Conservation (phyloP, 2,113 vertebrate genomes). For the Acrocephalus arundinaceus region DNA sequence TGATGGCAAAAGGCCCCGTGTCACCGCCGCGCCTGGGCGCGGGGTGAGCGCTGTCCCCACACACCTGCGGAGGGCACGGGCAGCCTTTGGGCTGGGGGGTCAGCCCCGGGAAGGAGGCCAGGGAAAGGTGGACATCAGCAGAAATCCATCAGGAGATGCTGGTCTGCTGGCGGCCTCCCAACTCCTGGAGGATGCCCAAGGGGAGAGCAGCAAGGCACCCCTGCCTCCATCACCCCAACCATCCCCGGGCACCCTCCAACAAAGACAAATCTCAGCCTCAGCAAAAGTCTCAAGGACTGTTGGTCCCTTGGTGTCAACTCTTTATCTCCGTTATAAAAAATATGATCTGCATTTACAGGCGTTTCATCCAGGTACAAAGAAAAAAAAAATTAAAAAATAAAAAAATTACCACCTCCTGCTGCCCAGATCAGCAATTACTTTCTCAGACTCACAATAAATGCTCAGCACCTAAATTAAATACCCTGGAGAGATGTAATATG, state of each 20-base stretch:
- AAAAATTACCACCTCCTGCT: background rate
- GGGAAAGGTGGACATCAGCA: background rate
- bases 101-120: background rate
- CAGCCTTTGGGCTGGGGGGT: background rate
- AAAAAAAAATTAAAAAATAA: background rate
- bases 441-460: slow-evolving; percentile 40
- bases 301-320: background rate
- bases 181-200: background rate
- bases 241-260: background rate
- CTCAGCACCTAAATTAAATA: slow-evolving; percentile 65
- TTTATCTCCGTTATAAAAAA: background rate
- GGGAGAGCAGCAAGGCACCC: too few relatives aligned
- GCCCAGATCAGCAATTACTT: slow-evolving; percentile 44
- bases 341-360: background rate
- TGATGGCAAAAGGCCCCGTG: slow-evolving; percentile 73
- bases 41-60: background rate
- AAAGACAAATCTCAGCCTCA: background rate
- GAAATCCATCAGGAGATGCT: background rate
- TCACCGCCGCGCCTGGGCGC: background rate
- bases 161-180: accelerated
- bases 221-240: background rate
- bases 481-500: slow-evolving; percentile 31
- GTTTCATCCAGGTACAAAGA: background rate
- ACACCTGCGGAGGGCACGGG: background rate
- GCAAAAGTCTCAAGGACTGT: background rate